These are phyloP conservation scores for Penaeus japonicus DNA, from an alignment of 1,140 invertebrate species.

Conservation along the genomic window DNA sequence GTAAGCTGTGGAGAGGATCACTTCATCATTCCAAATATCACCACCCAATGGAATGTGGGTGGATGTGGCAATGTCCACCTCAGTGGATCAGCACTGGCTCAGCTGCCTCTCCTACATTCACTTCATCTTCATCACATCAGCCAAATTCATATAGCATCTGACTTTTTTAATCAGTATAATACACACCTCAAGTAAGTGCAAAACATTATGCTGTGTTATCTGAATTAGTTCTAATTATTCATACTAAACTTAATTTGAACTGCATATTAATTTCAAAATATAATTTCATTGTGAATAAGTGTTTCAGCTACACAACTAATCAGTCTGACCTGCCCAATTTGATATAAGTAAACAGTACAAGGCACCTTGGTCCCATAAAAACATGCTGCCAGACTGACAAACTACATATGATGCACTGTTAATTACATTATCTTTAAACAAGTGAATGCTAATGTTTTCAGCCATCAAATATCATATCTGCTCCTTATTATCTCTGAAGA, in stretches of 20 bases:
- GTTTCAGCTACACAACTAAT: too few relatives aligned
- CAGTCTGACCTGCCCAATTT: too few relatives aligned
- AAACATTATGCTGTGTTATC: not conserved
- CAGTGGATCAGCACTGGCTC: constrained; percentile 19
- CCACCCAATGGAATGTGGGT: not conserved
- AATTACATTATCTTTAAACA: too few relatives aligned
- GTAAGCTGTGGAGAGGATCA: not conserved
- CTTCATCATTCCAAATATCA: not conserved
- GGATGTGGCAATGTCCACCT: constrained; percentile 24
- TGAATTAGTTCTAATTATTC: too few relatives aligned
- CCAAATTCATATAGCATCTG: not conserved
- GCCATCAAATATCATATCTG: too few relatives aligned
- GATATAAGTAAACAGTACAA: too few relatives aligned
- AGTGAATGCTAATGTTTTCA: not conserved
- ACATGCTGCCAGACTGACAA: too few relatives aligned
- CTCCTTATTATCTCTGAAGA: too few relatives aligned
- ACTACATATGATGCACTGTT: too few relatives aligned
- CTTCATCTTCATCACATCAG: constrained; percentile 16
- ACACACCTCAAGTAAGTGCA: constrained; percentile 24
- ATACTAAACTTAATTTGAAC: not conserved
- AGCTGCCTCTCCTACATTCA: not conserved
- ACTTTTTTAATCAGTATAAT: constrained; percentile 19
- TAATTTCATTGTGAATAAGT: too few relatives aligned
- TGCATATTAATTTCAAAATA: too few relatives aligned
- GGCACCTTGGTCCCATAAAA: too few relatives aligned